Percentiles rank a stretch among this genome's conserved stretches.
phyloP scores from a whole-genome alignment of 1,140 invertebrate genomes.

The Leucophenga varia region DNA sequence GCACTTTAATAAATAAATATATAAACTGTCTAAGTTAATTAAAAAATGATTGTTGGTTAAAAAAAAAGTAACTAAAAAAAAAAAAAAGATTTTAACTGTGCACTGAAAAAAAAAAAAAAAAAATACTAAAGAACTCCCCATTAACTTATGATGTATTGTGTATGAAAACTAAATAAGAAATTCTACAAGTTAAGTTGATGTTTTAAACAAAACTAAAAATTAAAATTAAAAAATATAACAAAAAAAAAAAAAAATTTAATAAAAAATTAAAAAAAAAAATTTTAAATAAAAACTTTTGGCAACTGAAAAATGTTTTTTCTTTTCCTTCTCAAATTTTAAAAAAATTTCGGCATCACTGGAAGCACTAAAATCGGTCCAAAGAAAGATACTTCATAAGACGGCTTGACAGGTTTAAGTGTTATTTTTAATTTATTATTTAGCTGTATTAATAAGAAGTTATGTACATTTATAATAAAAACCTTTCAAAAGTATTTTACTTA shows the following conservation, averaged over 20 bases:
- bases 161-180: constrained; percentile 43
- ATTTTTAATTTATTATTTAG: too few species aligned
- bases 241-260: constrained; percentile 47
- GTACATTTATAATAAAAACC: too few species aligned
- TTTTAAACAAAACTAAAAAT: constrained; percentile 40
- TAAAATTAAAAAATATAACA: constrained; percentile 25
- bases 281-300: constrained; percentile 54
- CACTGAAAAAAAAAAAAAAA: too few species aligned
- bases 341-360: too few species aligned
- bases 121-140: too few species aligned
- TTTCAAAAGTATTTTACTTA: too few species aligned
- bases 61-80: not conserved
- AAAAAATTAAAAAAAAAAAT: constrained; percentile 39
- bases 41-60: not conserved
- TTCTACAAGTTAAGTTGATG: constrained; percentile 48
- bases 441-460: too few species aligned
- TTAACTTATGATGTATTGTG: constrained; percentile 48
- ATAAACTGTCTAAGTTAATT: too few species aligned
- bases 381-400: too few species aligned
- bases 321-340: not conserved
- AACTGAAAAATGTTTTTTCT: constrained; percentile 20
- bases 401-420: too few species aligned
- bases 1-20: too few species aligned
- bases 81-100: constrained; percentile 48
- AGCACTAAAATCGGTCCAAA: too few species aligned